Percentiles rank a stretch among this genome's conserved stretches.
phyloP scores from a whole-genome alignment of 2,797 vertebrate species.

The Onychomys leucogaster region DNA sequence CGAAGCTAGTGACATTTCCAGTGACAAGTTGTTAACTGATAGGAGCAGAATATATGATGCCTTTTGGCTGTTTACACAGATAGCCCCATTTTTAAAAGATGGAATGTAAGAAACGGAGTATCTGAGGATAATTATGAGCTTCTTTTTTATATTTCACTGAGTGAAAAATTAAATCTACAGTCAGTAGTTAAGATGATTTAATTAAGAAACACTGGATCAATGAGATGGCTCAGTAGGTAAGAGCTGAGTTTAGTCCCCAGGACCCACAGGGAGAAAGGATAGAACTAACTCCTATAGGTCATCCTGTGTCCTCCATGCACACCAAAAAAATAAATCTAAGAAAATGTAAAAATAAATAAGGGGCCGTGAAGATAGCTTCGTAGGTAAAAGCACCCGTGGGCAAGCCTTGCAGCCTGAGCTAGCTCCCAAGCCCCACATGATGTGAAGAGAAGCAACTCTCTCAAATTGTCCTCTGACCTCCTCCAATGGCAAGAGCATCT shows the following conservation, averaged over 20 bases:
- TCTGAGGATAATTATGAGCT: conserved; percentile 36
- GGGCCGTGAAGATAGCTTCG: neutral
- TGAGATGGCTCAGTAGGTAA: neutral
- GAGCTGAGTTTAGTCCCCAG: neutral
- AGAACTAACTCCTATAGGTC: neutral
- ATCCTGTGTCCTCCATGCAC: neutral
- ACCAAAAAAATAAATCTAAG: neutral
- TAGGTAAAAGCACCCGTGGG: neutral
- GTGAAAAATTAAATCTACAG: neutral
- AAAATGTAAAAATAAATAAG: neutral
- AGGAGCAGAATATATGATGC: neutral
- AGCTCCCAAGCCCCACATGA: neutral
- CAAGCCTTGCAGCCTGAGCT: neutral
- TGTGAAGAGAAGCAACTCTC: neutral
- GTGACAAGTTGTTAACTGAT: conserved; percentile 2
- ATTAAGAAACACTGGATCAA: neutral
- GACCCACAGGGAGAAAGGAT: neutral
- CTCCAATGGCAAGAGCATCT: too few relatives aligned
- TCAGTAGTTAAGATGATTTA: conserved; percentile 8
- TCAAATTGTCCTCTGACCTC: too few relatives aligned
- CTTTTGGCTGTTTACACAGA: neutral
- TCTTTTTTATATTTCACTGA: conserved; percentile 42
- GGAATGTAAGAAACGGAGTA: neutral
- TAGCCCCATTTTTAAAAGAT: conserved; percentile 19
- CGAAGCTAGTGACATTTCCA: conserved; percentile 4